phyloP scores from a whole-genome alignment of 2,113 vertebrate species.

The Solenodon paradoxus region DNA sequence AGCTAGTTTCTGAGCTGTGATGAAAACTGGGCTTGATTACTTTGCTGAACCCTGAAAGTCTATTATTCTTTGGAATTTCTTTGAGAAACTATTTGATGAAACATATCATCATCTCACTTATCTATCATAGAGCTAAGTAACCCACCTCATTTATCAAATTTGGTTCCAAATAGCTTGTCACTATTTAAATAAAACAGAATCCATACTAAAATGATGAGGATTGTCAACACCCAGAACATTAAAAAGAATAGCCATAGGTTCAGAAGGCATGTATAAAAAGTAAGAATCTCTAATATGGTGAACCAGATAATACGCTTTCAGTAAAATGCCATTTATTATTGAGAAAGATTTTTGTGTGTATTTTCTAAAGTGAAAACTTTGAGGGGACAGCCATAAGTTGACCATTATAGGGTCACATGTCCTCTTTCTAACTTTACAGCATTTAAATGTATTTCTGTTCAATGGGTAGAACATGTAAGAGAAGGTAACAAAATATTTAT shows the following conservation, averaged over 20 bases:
- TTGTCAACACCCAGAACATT: not conserved
- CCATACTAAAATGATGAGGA: not conserved
- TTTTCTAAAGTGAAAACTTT: not conserved
- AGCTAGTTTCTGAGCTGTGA: not conserved
- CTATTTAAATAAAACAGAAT: not conserved
- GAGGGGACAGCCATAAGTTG: not conserved
- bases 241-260: not conserved
- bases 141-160: not conserved
- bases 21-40: constrained; percentile 34
- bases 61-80: constrained; percentile 45
- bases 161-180: constrained; percentile 15
- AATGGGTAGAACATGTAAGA: not conserved
- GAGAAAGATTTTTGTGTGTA: not conserved
- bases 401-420: not conserved
- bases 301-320: not conserved
- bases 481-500: not conserved
- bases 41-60: not conserved
- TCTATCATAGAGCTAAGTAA: not conserved
- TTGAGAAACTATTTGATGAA: constrained; percentile 39
- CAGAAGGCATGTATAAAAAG: not conserved
- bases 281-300: not conserved
- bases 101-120: not conserved
- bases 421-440: not conserved
- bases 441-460: not conserved
- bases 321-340: not conserved